Base-by-base conservation (phyloP, 2,797 vertebrate genomes). In the Vireo griseus region DNA sequence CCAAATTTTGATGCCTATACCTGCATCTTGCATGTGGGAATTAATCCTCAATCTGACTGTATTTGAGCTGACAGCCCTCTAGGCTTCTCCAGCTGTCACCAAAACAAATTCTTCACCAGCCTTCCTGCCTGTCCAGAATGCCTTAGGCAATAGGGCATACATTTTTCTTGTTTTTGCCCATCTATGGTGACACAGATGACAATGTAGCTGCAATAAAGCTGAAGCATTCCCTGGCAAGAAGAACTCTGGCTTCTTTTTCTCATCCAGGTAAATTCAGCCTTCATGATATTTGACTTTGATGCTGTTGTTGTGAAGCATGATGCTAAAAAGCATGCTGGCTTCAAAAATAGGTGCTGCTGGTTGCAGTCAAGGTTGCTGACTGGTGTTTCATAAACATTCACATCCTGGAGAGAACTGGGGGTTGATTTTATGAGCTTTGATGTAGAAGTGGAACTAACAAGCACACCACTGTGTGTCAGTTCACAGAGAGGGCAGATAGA, bases 51-150 rank as follows among this genome's bases (percentile, higher is more conserved):
- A 20, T 33, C 39, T 91, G 94, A 94, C 33, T 93, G 5, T 83
- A 94, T 95, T 58, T 83, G 68, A 95, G 31, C 65, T 88, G 93
- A 97, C 95, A 95, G 93, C 86, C 48, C 89, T 89, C 78, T 84
- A 82, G 86, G 68, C 58, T 45, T 40, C 65, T 89, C 81, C 92
- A 97, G 93, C 92, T 97, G 94, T 94, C 93, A 93, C 75, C 78
- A 83, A 89, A 94, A 92, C 75, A 91, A 79, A 94, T 83, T 68
- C 54, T 75, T 54, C 59, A 62, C 68, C 18, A 71, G 79, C 39
- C 16, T 54, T 91, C 72, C 82, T 5, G 5, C 47, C 68, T 83
- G 75, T 66, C 62, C 75, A 87, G 37, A 72, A 63, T 22, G 72
- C 61, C 61, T 58, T 58, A 68, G 72, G 84, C 4, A 9, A 39